Evolutionary conservation across 2,888 invertebrate genomes (phyloP), one percentile per base, ranked within the genome.

Genomic region (Hirudinaria manillensis): DNA sequence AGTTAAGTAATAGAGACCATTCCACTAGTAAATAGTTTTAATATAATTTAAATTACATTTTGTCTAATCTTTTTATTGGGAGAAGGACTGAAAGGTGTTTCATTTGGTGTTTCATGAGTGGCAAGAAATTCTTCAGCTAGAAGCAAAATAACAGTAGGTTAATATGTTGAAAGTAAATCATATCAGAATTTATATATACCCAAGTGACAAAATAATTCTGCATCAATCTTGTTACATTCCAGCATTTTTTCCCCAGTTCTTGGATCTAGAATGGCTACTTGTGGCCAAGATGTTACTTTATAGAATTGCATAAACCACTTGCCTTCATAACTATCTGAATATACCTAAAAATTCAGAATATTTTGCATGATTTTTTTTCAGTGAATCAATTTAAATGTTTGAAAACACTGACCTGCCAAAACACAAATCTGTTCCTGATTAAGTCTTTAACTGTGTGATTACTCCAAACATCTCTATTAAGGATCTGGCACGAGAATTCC

Each of bases 381-480:
- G 7, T 13, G 13, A 29, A 61, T 27, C 13, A 61, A 16, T 2
- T 27, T 61, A 29, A 10, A 61, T 7, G 13, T 61, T 10, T 61
- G 13, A 27, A 6, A 13, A 27, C 13, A n/a, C 70, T 61, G 73
- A 84, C 85, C 88, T 91, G 91, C 89, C 90, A 90, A 80, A 91
- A 87, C 24, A 90, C 84, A 82, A 91, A 91, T 82, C 89, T 88
- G 75, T 89, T 87, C 70, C 88, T 87, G 32, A 91, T 85, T 76
- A 91, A 84, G 75, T 87, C 87, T 77, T 89, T 88, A 7, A 91
- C 88, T 75, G 88, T 87, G 66, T 84, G 83, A 79, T 89, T 88
- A 21, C 90, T 88, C 91, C 91, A 91, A 0, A 91, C 88, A 82
- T 91, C 91, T 67, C 90, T 86, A 84, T 91, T 90, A 70, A 91